Evolutionary conservation across 2,113 vertebrate species (phyloP), one percentile per base, ranked within the genome.

Genomic region (Entomyzon cyanotis): DNA sequence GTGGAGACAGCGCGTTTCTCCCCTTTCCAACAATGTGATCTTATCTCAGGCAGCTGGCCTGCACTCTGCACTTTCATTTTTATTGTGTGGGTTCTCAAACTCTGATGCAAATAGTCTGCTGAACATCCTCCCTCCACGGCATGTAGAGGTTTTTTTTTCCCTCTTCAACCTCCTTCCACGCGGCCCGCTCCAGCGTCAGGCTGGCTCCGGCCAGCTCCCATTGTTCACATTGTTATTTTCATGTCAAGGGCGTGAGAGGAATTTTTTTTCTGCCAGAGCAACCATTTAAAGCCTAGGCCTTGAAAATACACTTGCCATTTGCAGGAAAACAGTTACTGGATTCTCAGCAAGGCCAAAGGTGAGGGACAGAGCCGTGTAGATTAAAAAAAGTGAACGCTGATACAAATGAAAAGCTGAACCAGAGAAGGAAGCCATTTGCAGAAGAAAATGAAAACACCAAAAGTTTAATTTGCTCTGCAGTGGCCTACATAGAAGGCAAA

Each of bases 211-310:
- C 52, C 90, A 91, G 94, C 89, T 96, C 86, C 97, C 62, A 96
- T 97, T 97, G 96, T 96, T 96, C 89, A 79, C 78, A 80, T 87
- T 89, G 93, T 87, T 95, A 82, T 95, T 97, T 95, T 95, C 93
- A 56, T 75, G 77, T 96, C 93, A 94, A 96, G 94, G 94, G 92
- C 74, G 28, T 90, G 79, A 96, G n/a, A 90, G 42, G 88, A 89
- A 86, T 68, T 35, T 52, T 55, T 33, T 67, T 44, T 56, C 80
- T 37, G 56, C 50, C 71, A 93, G 73, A 81, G 59, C 62, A 87
- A 78, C 60, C 70, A 69, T 89, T 93, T 84, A 88, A 83, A 94
- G 21, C 27, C 35, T 71, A 93, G 83, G 79, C 87, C 87, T 92
- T 90, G 87, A 91, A 88, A 93, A 89, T 58, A 87, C 53, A 84